Evolutionary conservation across 1,140 invertebrate genomes (phyloP), one percentile per base, ranked within the genome.

Genomic region (Grapholita molesta): DNA sequence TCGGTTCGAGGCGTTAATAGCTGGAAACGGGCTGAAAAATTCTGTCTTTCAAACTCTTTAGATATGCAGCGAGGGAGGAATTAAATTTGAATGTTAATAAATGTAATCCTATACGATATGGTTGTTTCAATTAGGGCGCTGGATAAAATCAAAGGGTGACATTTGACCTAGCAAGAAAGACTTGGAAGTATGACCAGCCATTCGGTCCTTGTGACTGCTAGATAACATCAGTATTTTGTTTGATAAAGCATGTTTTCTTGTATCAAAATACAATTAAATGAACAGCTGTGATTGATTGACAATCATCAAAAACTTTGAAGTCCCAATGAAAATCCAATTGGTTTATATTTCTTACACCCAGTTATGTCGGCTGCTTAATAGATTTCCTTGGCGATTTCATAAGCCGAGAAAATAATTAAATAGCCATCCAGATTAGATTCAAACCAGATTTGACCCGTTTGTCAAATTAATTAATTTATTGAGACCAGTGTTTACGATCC

Each of bases 381-480:
- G 32, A 61, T 61, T 61, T 30, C 2, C 55, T 61, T 28, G n/a
- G 5, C 12, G n/a, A 21, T 28, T 61, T 12, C 9, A 28, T 28
- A 15, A 61, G 42, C 21, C n/a, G 42, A 21, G 42, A 48, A 48
- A 61, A 28, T 15, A 61, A 61, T 61, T 28, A 61, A 61, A 61
- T 28, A 28, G 25, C 55, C 8, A 61, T 61, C 55, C 25, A 28
- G 55, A 61, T 61, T 30, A 61, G 55, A 12, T 61, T 61, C 9
- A 24, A 57, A 12, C 53, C 9, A 57, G 53, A 28, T 57, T 25
- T 61, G 55, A 28, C 28, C 55, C 55, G 55, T 61, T 61, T 61
- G 55, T 32, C n/a, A 61, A 61, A 61, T 61, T 61, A 61, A 61
- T 30, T 32, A 61, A 61, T 61, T 61, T 25, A 61, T 32, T 28